Conservation (phyloP, 2,888 invertebrate species). For the Cephonodes hylas region DNA sequence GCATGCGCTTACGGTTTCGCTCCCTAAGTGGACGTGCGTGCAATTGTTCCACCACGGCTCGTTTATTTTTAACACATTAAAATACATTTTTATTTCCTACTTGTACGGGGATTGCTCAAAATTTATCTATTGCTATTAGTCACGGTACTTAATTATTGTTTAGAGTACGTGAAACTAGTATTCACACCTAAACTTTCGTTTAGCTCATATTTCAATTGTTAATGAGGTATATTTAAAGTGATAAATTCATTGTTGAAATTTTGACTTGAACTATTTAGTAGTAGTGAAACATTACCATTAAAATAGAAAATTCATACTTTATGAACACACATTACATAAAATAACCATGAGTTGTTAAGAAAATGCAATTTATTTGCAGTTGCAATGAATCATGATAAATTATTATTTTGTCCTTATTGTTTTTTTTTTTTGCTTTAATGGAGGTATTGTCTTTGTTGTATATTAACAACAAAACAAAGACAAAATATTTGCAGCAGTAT, state of each 20-base stretch:
- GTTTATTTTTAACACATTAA: slow-evolving; percentile 8
- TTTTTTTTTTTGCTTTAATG: background rate
- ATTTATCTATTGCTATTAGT: background rate
- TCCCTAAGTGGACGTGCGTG: slow-evolving; percentile 34
- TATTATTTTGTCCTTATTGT: background rate
- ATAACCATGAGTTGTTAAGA: background rate
- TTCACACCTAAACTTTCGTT: background rate
- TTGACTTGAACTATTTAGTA: too few species aligned
- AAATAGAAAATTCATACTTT: too few species aligned
- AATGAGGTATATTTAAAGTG: background rate
- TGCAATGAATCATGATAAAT: background rate
- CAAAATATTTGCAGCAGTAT: background rate
- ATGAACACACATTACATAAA: too few species aligned
- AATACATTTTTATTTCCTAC: background rate
- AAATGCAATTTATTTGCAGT: background rate
- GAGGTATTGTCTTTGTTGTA: background rate
- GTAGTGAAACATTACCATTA: too few species aligned
- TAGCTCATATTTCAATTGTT: background rate
- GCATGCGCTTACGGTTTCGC: slow-evolving; percentile 57
- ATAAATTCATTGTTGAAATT: background rate
- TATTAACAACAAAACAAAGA: background rate
- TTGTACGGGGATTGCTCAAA: background rate
- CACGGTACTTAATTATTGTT: slow-evolving; percentile 1
- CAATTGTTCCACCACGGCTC: slow-evolving; percentile 25
- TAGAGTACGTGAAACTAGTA: background rate